A percentile compares a stretch with the other conserved stretches of the same genome.
Evolutionary conservation across 1,140 invertebrate species (phyloP).

Genomic region (Atopsyche davidsoni): DNA sequence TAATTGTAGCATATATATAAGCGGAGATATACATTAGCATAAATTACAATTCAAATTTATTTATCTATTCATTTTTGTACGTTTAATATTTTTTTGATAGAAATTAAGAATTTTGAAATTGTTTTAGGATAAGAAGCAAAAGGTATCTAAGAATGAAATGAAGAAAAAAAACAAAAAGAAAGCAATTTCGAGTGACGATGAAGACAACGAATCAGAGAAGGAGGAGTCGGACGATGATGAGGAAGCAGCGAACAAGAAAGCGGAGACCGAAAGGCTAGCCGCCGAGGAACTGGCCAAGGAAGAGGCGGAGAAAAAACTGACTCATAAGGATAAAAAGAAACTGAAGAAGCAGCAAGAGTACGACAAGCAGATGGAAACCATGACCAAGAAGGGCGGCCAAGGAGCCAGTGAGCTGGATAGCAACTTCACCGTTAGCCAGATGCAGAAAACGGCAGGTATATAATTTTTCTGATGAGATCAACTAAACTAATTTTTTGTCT

Average conservation of each 20-base stretch:
- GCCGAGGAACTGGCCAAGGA: constrained; percentile 9
- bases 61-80: no score
- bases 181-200: constrained; percentile 21
- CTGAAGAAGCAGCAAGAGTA: constrained; percentile 89
- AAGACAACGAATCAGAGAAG: constrained; percentile 25
- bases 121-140: constrained; percentile 23
- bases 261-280: constrained; percentile 8
- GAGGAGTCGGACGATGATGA: constrained; percentile 31
- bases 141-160: constrained; percentile 25
- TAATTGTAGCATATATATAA: no score
- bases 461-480: no score
- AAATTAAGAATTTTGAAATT: no score
- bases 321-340: constrained; percentile 94
- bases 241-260: constrained; percentile 24
- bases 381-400: constrained; percentile 82
- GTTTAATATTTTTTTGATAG: no score
- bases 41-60: background rate
- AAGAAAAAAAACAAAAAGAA: constrained; percentile 27
- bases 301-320: constrained; percentile 64
- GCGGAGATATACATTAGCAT: no score
- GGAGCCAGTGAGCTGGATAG: constrained; percentile 83
- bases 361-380: constrained; percentile 82
- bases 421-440: constrained; percentile 95
- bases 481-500: no score
- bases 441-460: constrained; percentile 71